A percentile compares a stretch with the other conserved stretches of the same genome.
phyloP scores from a whole-genome alignment of 2,888 invertebrate species.

The Diploptera punctata region DNA sequence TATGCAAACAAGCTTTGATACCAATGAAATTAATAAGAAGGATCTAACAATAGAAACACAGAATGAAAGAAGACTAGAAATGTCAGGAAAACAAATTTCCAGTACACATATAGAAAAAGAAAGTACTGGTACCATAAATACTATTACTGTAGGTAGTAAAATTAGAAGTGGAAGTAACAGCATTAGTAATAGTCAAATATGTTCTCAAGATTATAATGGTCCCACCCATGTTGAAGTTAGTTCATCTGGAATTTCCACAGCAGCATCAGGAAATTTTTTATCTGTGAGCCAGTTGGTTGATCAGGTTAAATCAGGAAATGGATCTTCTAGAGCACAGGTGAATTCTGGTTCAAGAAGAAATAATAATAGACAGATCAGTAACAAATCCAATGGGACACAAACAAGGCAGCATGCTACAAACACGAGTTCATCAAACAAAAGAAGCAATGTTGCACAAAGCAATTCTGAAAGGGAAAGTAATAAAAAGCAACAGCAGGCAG shows the following conservation, averaged over 20 bases:
- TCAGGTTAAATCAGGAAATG: conserved; percentile 47
- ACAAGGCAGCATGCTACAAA: neutral
- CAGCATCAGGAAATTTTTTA: conserved; percentile 54
- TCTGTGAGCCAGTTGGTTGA: conserved; percentile 70
- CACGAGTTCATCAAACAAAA: neutral
- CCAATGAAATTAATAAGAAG: conserved; percentile 5
- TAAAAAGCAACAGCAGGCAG: neutral
- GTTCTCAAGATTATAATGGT: conserved; percentile 3
- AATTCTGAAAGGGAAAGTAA: neutral
- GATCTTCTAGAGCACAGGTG: conserved; percentile 16
- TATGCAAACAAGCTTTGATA: conserved; percentile 15
- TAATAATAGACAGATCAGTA: conserved; percentile 16
- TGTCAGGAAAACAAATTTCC: conserved; percentile 6
- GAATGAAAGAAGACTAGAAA: neutral
- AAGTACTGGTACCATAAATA: neutral
- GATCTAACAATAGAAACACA: neutral
- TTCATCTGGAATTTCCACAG: neutral
- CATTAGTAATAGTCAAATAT: neutral
- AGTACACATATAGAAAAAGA: conserved; percentile 1
- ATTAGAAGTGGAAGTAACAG: too few relatives aligned
- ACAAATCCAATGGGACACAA: neutral
- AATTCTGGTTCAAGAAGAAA: neutral
- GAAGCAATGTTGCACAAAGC: neutral
- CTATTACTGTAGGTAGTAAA: neutral
- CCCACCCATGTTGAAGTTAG: neutral